Percentiles rank a stretch among this genome's conserved stretches.
These are phyloP conservation scores for Apamea crenata DNA, from an alignment of 2,888 invertebrate species.

Conservation along the genomic window DNA sequence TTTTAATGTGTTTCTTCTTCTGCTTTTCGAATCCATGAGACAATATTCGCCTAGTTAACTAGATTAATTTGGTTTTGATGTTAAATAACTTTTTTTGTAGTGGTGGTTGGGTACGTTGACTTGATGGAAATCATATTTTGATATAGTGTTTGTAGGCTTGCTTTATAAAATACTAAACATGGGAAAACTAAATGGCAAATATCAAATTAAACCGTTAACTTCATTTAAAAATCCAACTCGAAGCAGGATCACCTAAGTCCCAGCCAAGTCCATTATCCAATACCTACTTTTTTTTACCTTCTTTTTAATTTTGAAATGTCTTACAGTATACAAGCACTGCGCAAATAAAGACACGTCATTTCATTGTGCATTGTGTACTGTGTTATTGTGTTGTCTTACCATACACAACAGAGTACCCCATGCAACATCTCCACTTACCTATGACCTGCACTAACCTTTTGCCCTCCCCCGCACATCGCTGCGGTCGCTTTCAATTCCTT, in stretches of 20 bases:
- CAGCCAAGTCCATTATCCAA: neutral
- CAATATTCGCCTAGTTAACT: neutral
- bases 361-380: neutral
- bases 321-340: neutral
- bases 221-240: neutral
- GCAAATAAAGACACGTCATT: neutral
- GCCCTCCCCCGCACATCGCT: neutral
- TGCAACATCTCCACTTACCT: no score
- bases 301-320: neutral
- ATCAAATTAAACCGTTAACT: neutral
- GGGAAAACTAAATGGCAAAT: neutral
- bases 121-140: neutral
- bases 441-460: slow-evolving; percentile 30
- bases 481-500: slow-evolving; percentile 53
- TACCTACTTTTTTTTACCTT: neutral
- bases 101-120: neutral
- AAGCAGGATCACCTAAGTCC: neutral
- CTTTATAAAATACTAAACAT: neutral
- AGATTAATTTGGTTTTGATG: neutral
- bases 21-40: neutral
- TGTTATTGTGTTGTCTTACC: neutral
- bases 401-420: neutral
- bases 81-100: neutral
- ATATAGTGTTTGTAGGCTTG: neutral
- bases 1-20: neutral